Conservation (phyloP, 2,888 invertebrate species). For the Nephrotoma appendiculata region DNA sequence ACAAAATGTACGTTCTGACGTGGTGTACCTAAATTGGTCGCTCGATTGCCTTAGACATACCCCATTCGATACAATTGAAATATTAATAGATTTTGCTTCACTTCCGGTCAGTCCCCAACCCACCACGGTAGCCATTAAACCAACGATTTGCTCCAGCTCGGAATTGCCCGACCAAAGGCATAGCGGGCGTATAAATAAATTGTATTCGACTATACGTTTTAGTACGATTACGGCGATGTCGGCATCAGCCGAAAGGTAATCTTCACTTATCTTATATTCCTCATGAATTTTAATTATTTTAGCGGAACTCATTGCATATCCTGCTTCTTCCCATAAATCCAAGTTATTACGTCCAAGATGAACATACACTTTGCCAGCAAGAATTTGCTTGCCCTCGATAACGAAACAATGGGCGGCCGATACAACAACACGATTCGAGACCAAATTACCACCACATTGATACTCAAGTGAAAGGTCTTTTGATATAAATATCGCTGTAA, state of each 20-base stretch:
- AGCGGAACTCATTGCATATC: slow-evolving; percentile 8
- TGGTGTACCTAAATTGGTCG: slow-evolving; percentile 23
- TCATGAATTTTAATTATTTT: slow-evolving; percentile 23
- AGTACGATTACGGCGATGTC: slow-evolving; percentile 38
- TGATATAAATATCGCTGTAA: slow-evolving; percentile 46
- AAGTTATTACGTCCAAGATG: slow-evolving; percentile 35
- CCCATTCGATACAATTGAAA: slow-evolving; percentile 37
- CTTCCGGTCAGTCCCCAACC: slow-evolving; percentile 37
- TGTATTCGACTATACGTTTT: slow-evolving; percentile 29
- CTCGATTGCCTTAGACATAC: slow-evolving; percentile 34
- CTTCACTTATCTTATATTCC: slow-evolving; percentile 26
- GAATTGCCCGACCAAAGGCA: slow-evolving; percentile 37
- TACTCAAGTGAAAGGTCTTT: slow-evolving; percentile 24
- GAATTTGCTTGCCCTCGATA: background rate
- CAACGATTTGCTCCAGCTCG: slow-evolving; percentile 25
- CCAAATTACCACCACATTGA: slow-evolving; percentile 28
- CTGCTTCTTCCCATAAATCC: slow-evolving; percentile 30
- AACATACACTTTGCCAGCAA: slow-evolving; percentile 25
- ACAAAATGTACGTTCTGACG: slow-evolving; percentile 31
- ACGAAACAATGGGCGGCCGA: slow-evolving; percentile 33
- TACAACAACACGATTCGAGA: slow-evolving; percentile 24
- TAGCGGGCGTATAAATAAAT: slow-evolving; percentile 31
- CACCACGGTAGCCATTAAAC: slow-evolving; percentile 35
- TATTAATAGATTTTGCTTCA: slow-evolving; percentile 31
- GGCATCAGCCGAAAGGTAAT: slow-evolving; percentile 29